Conservation (phyloP, 2,888 invertebrate genomes). For the Lepidonotus clava region DNA sequence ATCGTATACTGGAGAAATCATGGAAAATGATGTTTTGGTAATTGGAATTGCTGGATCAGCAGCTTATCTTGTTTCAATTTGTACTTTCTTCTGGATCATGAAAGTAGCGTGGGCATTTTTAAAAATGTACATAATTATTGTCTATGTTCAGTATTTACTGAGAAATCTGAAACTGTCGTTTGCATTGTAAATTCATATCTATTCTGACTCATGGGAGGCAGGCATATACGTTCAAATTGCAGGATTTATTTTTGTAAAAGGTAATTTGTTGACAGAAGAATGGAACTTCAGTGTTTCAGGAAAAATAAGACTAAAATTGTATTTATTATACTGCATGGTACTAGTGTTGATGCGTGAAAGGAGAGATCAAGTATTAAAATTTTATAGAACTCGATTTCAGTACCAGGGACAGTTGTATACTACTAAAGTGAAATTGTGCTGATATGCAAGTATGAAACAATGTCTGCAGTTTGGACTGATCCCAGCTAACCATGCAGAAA, state of each 20-base stretch:
- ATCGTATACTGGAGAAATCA: too few species aligned
- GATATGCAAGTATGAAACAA: constrained; percentile 38
- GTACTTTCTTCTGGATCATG: not conserved
- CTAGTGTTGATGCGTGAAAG: constrained; percentile 34
- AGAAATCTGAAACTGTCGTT: constrained; percentile 42
- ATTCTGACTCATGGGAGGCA: constrained; percentile 45
- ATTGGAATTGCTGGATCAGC: not conserved
- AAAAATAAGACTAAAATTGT: not conserved
- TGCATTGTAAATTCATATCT: constrained; percentile 41
- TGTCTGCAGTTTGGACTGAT: constrained; percentile 50
- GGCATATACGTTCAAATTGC: constrained; percentile 51
- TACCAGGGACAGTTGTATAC: not conserved
- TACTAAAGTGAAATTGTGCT: not conserved
- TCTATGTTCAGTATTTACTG: constrained; percentile 34
- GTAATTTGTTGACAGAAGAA: constrained; percentile 5
- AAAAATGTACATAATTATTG: constrained; percentile 26
- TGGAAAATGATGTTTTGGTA: too few species aligned
- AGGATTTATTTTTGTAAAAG: constrained; percentile 50
- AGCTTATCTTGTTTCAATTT: constrained; percentile 9
- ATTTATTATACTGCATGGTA: constrained; percentile 32
- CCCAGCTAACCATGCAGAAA: constrained; percentile 40
- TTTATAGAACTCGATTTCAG: constrained; percentile 12
- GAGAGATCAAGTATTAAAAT: constrained; percentile 25
- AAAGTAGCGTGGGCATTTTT: constrained; percentile 2
- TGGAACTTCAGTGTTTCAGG: not conserved